phyloP scores from a whole-genome alignment of 2,888 invertebrate genomes.

The Gryllus longicercus region DNA sequence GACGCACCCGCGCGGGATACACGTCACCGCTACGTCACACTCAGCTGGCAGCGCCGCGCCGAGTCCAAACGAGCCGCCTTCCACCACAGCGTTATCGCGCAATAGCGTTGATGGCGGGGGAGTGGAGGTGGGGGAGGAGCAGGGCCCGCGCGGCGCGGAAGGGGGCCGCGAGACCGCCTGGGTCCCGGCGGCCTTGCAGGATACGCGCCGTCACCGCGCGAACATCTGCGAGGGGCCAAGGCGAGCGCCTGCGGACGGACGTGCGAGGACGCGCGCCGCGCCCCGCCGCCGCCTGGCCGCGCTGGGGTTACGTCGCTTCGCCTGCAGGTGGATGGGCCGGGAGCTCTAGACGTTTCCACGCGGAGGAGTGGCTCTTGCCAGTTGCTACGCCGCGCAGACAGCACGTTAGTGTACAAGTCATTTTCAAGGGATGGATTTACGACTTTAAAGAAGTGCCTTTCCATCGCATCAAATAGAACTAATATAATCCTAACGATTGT shows the following conservation, averaged over 20 bases:
- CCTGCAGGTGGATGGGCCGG: background rate
- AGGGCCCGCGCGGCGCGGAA: background rate
- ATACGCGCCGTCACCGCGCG: background rate
- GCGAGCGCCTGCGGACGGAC: background rate
- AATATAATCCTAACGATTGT: too few relatives aligned
- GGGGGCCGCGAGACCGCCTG: background rate
- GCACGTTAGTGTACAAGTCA: too few relatives aligned
- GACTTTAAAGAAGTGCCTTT: too few relatives aligned
- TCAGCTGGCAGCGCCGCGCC: background rate
- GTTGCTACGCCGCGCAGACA: too few relatives aligned
- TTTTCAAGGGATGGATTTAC: too few relatives aligned
- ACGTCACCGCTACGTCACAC: conserved; percentile 17
- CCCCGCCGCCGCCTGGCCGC: background rate
- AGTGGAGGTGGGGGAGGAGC: background rate
- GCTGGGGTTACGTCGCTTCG: background rate
- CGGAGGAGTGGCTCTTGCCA: too few relatives aligned
- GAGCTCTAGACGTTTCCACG: background rate
- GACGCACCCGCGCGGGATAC: background rate
- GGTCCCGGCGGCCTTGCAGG: background rate
- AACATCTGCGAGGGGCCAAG: conserved; percentile 11
- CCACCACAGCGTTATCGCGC: background rate
- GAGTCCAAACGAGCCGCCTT: background rate
- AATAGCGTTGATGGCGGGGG: background rate
- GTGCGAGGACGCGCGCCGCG: background rate
- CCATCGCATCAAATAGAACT: too few relatives aligned